Evolutionary conservation across 2,797 vertebrate genomes (phyloP).

Genomic region (Cichlasoma orientale): DNA sequence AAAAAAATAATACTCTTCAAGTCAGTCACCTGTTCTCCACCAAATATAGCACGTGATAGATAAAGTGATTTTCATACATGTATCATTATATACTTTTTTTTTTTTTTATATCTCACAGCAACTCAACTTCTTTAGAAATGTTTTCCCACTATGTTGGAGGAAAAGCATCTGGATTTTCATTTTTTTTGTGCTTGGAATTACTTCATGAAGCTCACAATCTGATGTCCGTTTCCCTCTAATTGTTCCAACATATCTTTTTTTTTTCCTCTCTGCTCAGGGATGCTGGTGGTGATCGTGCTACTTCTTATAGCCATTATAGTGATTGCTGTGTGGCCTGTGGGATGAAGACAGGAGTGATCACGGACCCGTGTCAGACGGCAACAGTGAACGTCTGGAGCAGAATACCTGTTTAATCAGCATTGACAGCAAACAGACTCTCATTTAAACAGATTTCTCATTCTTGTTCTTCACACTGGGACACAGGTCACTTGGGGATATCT

Average conservation of each 20-base stretch:
- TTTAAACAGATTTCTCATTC: background rate
- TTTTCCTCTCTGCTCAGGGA: constrained; percentile 78
- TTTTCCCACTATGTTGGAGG: background rate
- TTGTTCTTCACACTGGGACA: background rate
- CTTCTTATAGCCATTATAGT: constrained; percentile 93
- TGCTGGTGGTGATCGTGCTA: constrained; percentile 94
- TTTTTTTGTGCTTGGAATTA: background rate
- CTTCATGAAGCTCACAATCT: background rate
- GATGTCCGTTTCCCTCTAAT: background rate
- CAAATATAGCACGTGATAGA: background rate
- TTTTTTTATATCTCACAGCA: background rate
- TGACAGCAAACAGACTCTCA: background rate
- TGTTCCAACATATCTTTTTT: background rate
- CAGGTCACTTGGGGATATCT: background rate
- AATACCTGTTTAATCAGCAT: constrained; percentile 2
- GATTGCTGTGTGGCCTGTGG: constrained; percentile 87
- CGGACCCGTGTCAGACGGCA: background rate
- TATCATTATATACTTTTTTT: background rate
- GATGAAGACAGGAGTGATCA: constrained; percentile 10
- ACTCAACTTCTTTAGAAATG: background rate
- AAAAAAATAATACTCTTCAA: background rate
- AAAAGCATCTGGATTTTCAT: background rate
- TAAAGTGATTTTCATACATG: background rate
- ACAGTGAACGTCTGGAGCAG: background rate
- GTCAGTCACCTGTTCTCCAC: background rate